Base-by-base conservation (phyloP, 1,140 invertebrate genomes). In the Penaeus chinensis region DNA sequence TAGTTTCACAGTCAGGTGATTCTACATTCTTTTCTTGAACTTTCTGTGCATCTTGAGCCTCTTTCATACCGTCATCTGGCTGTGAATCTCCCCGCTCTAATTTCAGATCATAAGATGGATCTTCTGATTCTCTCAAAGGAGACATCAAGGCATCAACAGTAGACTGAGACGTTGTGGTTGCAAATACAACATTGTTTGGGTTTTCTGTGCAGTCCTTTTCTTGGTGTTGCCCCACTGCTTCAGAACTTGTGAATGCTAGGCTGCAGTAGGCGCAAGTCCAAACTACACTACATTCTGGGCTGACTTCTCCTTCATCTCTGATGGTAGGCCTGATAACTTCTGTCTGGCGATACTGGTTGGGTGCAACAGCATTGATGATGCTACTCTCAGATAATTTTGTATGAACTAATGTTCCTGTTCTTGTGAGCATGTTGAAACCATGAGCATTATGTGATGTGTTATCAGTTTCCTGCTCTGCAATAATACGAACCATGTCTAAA, bases 121-220 rank as follows among this genome's bases (percentile, higher is more conserved):
- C 86, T 24, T 87, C 86, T 8, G 66, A 37, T 19, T 74, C 32
- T 32, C 80, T 82, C 24, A 82, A 37, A 22, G 85, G 80, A 37
- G 85, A 87, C 80, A 87, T 87, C 8, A 87, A 71, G 54, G 86
- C 80, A 66, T 87, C 86, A n/a, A 82, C 86, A 24, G 86, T 87
- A 47, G 86, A 32, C 71, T 82, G 81, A 24, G 79, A 78, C n/a
- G 86, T 82, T n/a, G 66, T 24, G 4, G 86, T 87, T 62, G 66
- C 13, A 62, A 87, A 60, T 19, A 77, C 32, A 61, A 74, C 54
- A 62, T 27, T 65, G 60, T 65, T 77, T 16, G 19, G 80, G n/a
- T 82, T 80, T 18, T 82, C 86, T 24, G 80, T 83, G 62, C 80
- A 82, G 27, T 82, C 71, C 13, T 82, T 82, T 76, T 87, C 80